phyloP scores from a whole-genome alignment of 1,140 invertebrate genomes.

The Bursaphelenchus mucronatus region DNA sequence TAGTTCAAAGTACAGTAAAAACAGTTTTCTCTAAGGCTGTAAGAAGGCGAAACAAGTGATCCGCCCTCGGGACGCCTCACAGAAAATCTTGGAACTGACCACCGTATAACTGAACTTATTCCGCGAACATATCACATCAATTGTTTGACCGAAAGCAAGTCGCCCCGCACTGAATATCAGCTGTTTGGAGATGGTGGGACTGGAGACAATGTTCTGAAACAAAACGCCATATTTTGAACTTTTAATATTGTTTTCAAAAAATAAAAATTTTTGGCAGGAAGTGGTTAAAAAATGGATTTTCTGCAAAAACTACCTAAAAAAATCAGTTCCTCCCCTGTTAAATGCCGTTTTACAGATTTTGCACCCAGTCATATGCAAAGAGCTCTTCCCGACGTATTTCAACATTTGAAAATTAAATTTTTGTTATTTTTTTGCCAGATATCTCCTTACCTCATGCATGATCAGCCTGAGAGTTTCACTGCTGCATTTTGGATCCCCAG shows the following conservation, averaged over 20 bases:
- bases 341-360: too few species aligned
- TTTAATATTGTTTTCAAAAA: too few species aligned
- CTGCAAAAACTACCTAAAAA: too few species aligned
- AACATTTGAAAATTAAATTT: too few species aligned
- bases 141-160: conserved; percentile 49
- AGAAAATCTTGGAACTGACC: conserved; percentile 50
- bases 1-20: not conserved
- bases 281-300: too few species aligned
- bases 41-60: conserved; percentile 47
- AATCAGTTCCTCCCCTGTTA: too few species aligned
- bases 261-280: not conserved
- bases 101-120: conserved; percentile 48
- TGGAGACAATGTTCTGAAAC: conserved; percentile 51
- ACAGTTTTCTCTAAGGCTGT: conserved; percentile 27
- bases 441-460: conserved; percentile 51
- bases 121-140: conserved; percentile 37
- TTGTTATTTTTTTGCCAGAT: too few species aligned
- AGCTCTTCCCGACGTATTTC: too few species aligned
- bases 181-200: conserved; percentile 51
- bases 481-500: conserved; percentile 47
- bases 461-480: conserved; percentile 45
- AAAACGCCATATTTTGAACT: not conserved
- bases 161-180: conserved; percentile 48
- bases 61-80: conserved; percentile 39
- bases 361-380: too few species aligned